These are phyloP conservation scores for Andrena cerasifolii DNA, from an alignment of 1,140 invertebrate genomes.

Conservation along the genomic window DNA sequence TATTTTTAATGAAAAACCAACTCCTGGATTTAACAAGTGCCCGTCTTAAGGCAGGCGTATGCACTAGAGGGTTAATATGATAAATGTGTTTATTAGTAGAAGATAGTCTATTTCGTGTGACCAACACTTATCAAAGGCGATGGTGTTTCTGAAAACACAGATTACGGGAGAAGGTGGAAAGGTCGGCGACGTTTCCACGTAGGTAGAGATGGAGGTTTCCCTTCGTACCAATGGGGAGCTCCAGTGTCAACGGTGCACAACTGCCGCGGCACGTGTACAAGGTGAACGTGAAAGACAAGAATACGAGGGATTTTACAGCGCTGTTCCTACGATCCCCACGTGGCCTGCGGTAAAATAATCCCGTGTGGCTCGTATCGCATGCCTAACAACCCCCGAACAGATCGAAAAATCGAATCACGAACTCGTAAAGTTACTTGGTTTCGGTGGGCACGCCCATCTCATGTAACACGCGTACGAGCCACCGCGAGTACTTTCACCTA, in stretches of 20 bases:
- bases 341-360: conserved; percentile 59
- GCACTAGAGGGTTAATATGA: too few species aligned
- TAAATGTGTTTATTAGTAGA: too few species aligned
- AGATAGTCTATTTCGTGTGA: too few species aligned
- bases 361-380: conserved; percentile 31
- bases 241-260: conserved; percentile 16
- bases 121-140: too few species aligned
- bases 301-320: conserved; percentile 36
- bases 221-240: background rate
- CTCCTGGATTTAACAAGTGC: too few species aligned
- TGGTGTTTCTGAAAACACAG: background rate
- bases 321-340: conserved; percentile 19
- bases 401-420: conserved; percentile 54
- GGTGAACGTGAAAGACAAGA: conserved; percentile 38
- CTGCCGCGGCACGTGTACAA: background rate
- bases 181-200: background rate
- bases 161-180: background rate
- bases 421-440: conserved; percentile 54
- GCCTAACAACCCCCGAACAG: conserved; percentile 43
- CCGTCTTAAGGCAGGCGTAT: too few species aligned
- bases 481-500: background rate
- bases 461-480: background rate
- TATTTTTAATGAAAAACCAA: too few species aligned
- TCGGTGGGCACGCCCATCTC: conserved; percentile 19
- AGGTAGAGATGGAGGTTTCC: background rate